Evolutionary conservation across 2,797 vertebrate species (phyloP), one percentile per base, ranked within the genome.

Genomic region (Tapera naevia): DNA sequence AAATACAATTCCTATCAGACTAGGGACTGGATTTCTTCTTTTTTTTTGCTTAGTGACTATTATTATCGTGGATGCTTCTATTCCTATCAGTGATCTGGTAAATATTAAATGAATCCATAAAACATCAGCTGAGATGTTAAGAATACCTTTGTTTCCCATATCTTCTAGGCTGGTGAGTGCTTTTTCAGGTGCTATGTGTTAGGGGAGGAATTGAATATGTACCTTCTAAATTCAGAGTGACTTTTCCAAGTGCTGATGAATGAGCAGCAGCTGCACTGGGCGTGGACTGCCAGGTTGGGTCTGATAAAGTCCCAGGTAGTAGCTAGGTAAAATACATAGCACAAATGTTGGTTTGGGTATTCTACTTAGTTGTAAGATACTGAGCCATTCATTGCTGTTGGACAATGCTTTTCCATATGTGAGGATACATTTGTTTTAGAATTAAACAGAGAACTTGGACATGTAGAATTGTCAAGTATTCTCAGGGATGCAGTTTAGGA

Each of bases 191-290:
- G 2, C 17, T 69, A 3, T 39, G 33, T 80, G 5, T 61, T 61
- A 46, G 62, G 50, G 41, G 79, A 33, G 33, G 62, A 27, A 58
- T 91, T 46, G 15, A 54, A 12, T 57, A 5, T 4, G 9, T 50
- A 5, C 33, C 14, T 78, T 19, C 13, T 17, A n/a, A 1, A 58
- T 81, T 72, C 0, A 0, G 33, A 57, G 19, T 46, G 32, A 21
- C 27, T 50, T 41, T 86, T 90, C 65, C 43, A 62, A 61, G 56
- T n/a, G 6, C 46, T 35, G 54, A 8, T 41, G 27, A 60, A 33
- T 35, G 79, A 60, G 72, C 6, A 35, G 27, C 37, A 51, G 1
- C 58, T 67, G 30, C 28, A 5, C 37, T 33, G 48, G 62, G 8
- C 39, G 32, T 3, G 32, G 50, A 10, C 25, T 13, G 8, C 5